These are phyloP conservation scores for Drosophila anomelani DNA, from an alignment of 2,888 invertebrate species.

Conservation along the genomic window DNA sequence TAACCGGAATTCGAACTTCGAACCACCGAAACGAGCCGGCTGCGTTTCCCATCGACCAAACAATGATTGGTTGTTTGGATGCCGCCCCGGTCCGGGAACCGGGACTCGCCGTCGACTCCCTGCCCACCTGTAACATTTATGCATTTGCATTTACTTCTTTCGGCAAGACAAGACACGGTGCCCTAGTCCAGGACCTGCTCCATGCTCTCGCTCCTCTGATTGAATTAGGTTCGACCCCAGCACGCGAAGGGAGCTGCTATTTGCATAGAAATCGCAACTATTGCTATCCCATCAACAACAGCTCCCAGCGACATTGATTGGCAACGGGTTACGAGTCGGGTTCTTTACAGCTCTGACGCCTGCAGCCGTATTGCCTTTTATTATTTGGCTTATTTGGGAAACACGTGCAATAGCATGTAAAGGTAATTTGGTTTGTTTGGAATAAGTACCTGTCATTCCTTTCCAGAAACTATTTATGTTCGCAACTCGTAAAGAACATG, in stretches of 20 bases:
- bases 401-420: constrained; percentile 26
- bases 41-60: constrained; percentile 67
- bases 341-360: constrained; percentile 37
- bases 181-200: constrained; percentile 27
- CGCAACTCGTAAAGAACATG: constrained; percentile 5
- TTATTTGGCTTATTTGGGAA: constrained; percentile 29
- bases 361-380: constrained; percentile 15
- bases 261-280: constrained; percentile 45
- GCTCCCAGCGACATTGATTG: constrained; percentile 54
- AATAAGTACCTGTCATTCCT: constrained; percentile 27
- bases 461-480: constrained; percentile 11
- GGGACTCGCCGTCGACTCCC: constrained; percentile 18
- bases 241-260: constrained; percentile 43
- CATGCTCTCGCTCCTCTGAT: constrained; percentile 37
- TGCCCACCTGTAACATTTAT: constrained; percentile 52
- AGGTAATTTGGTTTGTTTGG: constrained; percentile 20
- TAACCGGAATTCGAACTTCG: constrained; percentile 62
- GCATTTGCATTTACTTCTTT: constrained; percentile 39
- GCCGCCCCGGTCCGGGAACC: constrained; percentile 44
- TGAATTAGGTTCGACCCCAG: constrained; percentile 40
- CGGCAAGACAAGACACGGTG: constrained; percentile 42
- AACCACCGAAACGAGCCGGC: constrained; percentile 54
- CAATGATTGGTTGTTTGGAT: constrained; percentile 68
- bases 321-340: constrained; percentile 22
- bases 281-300: constrained; percentile 37